These are phyloP conservation scores for Sternarchorhynchus goeldii DNA, from an alignment of 2,797 vertebrate genomes.

Conservation along the genomic window DNA sequence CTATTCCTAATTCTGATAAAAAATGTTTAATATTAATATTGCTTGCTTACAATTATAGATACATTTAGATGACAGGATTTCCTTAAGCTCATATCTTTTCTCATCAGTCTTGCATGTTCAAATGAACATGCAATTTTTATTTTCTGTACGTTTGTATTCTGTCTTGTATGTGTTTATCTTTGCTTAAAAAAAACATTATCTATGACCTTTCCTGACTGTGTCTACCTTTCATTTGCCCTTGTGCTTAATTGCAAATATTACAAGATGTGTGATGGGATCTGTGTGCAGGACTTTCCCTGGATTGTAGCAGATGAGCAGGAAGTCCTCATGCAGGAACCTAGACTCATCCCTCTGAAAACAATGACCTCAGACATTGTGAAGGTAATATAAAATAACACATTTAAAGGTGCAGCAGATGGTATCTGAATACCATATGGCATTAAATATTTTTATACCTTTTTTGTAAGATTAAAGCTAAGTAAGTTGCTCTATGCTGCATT, in stretches of 20 bases:
- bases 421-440: background rate
- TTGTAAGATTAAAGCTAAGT: too few species aligned
- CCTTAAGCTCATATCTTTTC: too few species aligned
- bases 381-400: slow-evolving; percentile 66
- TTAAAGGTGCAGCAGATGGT: background rate
- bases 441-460: background rate
- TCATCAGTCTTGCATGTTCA: too few species aligned
- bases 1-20: background rate
- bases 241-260: background rate
- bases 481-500: too few species aligned
- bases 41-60: background rate
- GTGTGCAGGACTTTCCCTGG: slow-evolving; percentile 91
- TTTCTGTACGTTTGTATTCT: too few species aligned
- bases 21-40: background rate
- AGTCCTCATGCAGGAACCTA: slow-evolving; percentile 92
- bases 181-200: too few species aligned
- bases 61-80: background rate
- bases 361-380: slow-evolving; percentile 97
- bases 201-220: too few species aligned
- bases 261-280: background rate
- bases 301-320: slow-evolving; percentile 97
- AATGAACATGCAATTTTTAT: too few species aligned
- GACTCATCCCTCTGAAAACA: slow-evolving; percentile 94
- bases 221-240: background rate
- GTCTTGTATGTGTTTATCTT: too few species aligned